These are phyloP conservation scores for Cephus cinctus DNA, from an alignment of 1,140 invertebrate species.

Conservation along the genomic window DNA sequence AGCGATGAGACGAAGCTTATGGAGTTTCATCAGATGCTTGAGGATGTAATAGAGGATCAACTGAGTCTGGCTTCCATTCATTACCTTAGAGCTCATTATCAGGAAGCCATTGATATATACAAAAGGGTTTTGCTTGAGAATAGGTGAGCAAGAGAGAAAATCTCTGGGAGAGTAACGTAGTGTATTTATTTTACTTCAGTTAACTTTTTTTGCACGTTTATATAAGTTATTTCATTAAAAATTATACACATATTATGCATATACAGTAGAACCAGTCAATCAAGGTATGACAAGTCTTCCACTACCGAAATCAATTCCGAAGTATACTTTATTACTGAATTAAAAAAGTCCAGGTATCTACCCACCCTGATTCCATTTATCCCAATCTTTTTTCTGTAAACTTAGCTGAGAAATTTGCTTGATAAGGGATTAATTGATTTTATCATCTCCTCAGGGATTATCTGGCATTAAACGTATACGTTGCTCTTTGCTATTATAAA, in stretches of 20 bases:
- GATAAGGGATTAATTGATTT: slow-evolving; percentile 9
- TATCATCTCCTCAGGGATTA: slow-evolving; percentile 67
- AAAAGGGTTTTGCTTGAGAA: slow-evolving; percentile 92
- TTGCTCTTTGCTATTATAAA: slow-evolving; percentile 97
- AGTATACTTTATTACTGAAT: slow-evolving; percentile 22
- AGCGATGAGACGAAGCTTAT: slow-evolving; percentile 82
- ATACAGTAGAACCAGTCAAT: not conserved
- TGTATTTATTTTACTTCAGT: no score
- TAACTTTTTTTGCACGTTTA: not conserved
- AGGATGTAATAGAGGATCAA: slow-evolving; percentile 92
- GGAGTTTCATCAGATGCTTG: slow-evolving; percentile 78
- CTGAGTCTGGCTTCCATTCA: slow-evolving; percentile 95
- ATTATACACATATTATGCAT: not conserved
- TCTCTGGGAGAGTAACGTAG: no score
- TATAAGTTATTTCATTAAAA: not conserved
- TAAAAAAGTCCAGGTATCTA: slow-evolving; percentile 29
- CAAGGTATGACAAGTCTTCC: not conserved
- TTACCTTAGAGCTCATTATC: slow-evolving; percentile 93
- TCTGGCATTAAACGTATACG: slow-evolving; percentile 94
- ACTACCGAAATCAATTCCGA: slow-evolving; percentile 8
- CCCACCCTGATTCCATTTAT: not conserved
- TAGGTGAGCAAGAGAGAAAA: slow-evolving; percentile 70
- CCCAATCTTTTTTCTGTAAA: not conserved
- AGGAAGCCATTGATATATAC: slow-evolving; percentile 99
- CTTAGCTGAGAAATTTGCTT: no score